Evolutionary conservation across 2,797 vertebrate genomes (phyloP), one percentile per base, ranked within the genome.

Genomic region (Ptychadena robeensis): DNA sequence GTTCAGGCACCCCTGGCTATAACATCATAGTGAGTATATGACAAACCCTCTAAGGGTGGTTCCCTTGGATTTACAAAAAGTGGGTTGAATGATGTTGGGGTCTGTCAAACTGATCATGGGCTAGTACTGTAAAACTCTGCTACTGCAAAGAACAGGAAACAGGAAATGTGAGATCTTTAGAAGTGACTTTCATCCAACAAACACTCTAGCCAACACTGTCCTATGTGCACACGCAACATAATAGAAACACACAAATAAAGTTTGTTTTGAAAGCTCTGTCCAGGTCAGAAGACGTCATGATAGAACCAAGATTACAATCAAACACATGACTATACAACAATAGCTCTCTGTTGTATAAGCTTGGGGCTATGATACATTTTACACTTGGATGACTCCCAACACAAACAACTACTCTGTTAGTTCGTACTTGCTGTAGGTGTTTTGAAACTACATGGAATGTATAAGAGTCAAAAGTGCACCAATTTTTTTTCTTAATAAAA

Each of bases 381-480:
- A 85, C 73, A 53, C 71, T 85, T 85, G 83, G 83, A 80, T 37
- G 40, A 3, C 3, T 44, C 68, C 83, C 83, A 85, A 81, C 65
- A 85, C 30, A 80, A 85, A 85, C 78, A 75, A 40, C 77, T 70
- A 53, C 64, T 12, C 57, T 57, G 77, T 65, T 76, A 72, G 66
- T 31, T 80, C 57, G 40, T 61, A 59, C 72, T 57, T 53, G 32
- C 79, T 64, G 59, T 38, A 76, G 76, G 83, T 85, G 78, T 81
- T 71, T 70, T 35, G 37, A 80, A 80, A 85, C 22, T 34, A 82
- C 64, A 30, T 71, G 38, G 72, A 80, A 85, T 71, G 72, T 67
- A 76, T 76, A 64, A 25, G 81, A 80, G 72, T 85, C 83, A 85
- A 80, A 80, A 85, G 78, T 85, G 71, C 83, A 85, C 22, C 38